Conservation (phyloP, 2,113 vertebrate species). For the Centropus unirufus region DNA sequence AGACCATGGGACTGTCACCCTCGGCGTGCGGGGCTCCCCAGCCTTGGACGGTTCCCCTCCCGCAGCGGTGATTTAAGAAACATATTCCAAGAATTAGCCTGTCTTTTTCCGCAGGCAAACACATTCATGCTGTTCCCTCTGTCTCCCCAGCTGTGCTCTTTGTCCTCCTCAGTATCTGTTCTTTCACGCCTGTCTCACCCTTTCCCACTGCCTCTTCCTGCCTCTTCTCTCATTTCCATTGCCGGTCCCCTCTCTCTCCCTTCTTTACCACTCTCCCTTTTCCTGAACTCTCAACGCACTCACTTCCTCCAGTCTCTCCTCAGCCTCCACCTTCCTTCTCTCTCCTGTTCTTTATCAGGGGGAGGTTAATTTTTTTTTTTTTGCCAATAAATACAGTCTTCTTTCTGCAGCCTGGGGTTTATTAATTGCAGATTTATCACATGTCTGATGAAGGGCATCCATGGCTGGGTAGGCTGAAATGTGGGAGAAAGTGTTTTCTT, state of each 20-base stretch:
- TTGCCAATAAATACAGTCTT: background rate
- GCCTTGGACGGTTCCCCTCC: background rate
- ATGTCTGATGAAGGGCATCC: background rate
- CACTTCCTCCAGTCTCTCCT: background rate
- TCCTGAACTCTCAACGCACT: rapidly evolving
- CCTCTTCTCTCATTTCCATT: background rate
- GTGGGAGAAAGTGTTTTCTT: background rate
- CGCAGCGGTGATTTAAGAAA: background rate
- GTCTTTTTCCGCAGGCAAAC: slow-evolving; percentile 26
- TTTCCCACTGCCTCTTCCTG: background rate
- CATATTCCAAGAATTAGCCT: slow-evolving; percentile 7
- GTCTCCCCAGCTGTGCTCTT: background rate
- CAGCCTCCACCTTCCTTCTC: background rate
- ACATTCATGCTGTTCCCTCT: background rate
- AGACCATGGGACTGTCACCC: slow-evolving; percentile 23
- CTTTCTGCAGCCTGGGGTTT: background rate
- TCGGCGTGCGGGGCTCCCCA: background rate
- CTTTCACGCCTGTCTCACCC: background rate
- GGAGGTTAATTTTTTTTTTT: background rate
- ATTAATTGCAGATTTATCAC: background rate
- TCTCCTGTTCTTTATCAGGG: background rate
- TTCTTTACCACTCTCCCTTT: background rate
- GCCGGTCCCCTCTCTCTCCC: background rate
- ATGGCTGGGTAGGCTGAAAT: background rate
- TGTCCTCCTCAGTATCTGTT: background rate